Evolutionary conservation across 2,888 invertebrate species (phyloP), one percentile per base, ranked within the genome.

Genomic region (Gortyna flavago): DNA sequence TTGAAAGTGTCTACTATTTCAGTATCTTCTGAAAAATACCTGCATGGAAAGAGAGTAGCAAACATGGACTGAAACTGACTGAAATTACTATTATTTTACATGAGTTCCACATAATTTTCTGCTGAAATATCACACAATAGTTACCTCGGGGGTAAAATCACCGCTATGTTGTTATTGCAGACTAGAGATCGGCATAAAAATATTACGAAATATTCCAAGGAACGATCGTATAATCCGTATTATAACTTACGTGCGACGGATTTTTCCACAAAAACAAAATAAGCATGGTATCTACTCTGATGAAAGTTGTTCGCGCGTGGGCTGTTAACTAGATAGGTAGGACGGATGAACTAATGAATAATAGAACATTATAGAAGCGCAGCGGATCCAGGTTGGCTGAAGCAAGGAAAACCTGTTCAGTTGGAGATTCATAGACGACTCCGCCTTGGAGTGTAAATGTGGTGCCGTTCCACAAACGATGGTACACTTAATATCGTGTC

Each of bases 221-320:
- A 35, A 29, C 44, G 62, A 51, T 72, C 72, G 62, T 80, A 75
- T 84, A 75, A 57, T 73, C 41, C 62, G 57, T 72, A n/a, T 70
- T 59, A 25, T 79, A 75, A 75, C 75, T 75, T 66, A 66, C 80
- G 61, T 64, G 6, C 44, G 44, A 67, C 70, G 80, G 57, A 84
- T 80, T 71, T 83, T 83, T 84, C 84, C 84, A 79, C 69, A 69
- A 83, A 72, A 83, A 83, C 72, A 79, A 74, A 75, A 77, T 69
- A 77, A 73, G 59, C 67, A 35, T n/a, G n/a, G 44, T 70, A 61
- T 51, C 38, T 48, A 25, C 32, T 75, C 11, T 44, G 68, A 84
- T 84, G 83, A 84, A 83, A 83, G 84, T 83, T 59, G 75, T 48
- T 67, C 51, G 59, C 35, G 65, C 41, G 72, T 70, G 83, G 84